phyloP scores from a whole-genome alignment of 2,113 vertebrate species.

The Plectropomus leopardus region DNA sequence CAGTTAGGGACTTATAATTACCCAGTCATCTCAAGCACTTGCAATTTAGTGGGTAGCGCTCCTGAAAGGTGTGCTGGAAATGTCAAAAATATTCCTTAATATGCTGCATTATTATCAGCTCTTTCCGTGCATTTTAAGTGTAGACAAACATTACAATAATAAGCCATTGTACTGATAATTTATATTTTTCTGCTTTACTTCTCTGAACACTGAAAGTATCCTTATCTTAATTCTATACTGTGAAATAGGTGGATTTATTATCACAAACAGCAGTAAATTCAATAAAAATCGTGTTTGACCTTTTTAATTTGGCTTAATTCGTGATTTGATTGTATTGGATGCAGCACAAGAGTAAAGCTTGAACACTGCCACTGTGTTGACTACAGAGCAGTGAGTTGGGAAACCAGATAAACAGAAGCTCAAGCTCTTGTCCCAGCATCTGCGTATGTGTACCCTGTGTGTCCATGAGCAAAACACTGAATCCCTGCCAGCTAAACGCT shows the following conservation, averaged over 20 bases:
- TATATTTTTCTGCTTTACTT: background rate
- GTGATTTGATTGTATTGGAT: too few relatives aligned
- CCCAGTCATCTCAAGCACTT: slow-evolving; percentile 33
- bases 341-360: background rate
- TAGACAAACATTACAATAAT: too few relatives aligned
- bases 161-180: background rate
- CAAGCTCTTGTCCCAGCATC: slow-evolving; percentile 4
- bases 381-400: background rate
- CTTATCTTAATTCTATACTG: too few relatives aligned
- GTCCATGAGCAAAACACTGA: slow-evolving; percentile 1
- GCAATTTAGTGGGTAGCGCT: background rate
- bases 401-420: slow-evolving; percentile 1
- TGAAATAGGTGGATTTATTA: too few relatives aligned
- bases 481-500: background rate
- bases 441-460: background rate
- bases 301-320: background rate
- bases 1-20: slow-evolving; percentile 51
- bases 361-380: too few relatives aligned
- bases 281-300: background rate
- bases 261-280: background rate
- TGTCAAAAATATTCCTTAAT: background rate
- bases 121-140: background rate
- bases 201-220: too few relatives aligned
- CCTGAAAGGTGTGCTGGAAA: background rate
- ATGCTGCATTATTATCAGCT: slow-evolving; percentile 2